These are phyloP conservation scores for Leptinotarsa lineolata DNA, from an alignment of 1,140 invertebrate genomes.

Conservation along the genomic window DNA sequence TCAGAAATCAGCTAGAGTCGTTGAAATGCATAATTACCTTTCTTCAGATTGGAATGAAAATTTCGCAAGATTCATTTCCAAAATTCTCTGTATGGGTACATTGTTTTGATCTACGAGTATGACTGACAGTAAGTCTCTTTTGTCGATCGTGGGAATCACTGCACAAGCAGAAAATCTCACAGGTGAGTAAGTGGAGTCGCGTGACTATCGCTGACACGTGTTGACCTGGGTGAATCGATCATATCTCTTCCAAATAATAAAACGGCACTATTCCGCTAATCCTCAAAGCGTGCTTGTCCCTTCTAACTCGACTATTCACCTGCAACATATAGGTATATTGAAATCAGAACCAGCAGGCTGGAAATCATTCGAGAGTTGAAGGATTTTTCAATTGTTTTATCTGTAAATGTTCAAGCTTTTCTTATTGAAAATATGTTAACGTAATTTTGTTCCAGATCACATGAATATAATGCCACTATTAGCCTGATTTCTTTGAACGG, in stretches of 20 bases:
- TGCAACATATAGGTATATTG: not conserved
- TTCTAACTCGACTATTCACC: not conserved
- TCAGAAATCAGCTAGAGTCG: too few relatives aligned
- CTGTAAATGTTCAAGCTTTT: too few relatives aligned
- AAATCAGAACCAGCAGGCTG: not conserved
- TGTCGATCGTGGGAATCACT: not conserved
- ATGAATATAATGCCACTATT: too few relatives aligned
- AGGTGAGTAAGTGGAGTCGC: conserved; percentile 3
- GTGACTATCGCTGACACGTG: not conserved
- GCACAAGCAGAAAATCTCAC: not conserved
- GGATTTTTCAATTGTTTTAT: too few relatives aligned
- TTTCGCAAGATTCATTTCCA: too few relatives aligned
- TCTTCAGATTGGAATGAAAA: too few relatives aligned
- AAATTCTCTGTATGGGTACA: too few relatives aligned
- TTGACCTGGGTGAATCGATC: conserved; percentile 2
- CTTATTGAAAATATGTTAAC: too few relatives aligned
- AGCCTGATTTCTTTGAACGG: too few relatives aligned
- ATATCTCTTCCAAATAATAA: conserved; percentile 8
- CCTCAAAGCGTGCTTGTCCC: conserved; percentile 1
- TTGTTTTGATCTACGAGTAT: too few relatives aligned
- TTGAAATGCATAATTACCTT: too few relatives aligned
- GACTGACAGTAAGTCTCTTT: not conserved
- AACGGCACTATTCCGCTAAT: not conserved
- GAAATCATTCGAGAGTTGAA: not conserved
- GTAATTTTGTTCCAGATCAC: too few relatives aligned